Base-by-base conservation (phyloP, 2,888 invertebrate species). In the Apodemia mormo region DNA sequence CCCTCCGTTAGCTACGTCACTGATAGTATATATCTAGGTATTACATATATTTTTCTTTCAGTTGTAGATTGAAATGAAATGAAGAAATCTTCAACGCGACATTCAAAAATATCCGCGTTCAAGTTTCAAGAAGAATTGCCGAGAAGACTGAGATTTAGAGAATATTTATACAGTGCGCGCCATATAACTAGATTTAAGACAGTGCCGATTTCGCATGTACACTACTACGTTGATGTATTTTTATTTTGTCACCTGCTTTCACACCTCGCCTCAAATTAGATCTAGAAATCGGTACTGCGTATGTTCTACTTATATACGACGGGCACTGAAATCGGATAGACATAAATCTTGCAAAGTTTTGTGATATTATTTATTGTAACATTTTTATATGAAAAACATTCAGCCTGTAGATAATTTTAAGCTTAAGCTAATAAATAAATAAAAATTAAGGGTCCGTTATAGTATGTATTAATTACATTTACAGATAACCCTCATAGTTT, bases 341-440 rank as follows among this genome's bases (percentile, higher is more conserved):
- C 73, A 73, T 68, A 68, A 69, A 74, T 76, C 79, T 78, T 79
- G 77, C 76, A 70, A 71, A 68, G 64, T 73, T 22, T 67, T 73
- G 71, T 70, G 67, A 66, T 43, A 71, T 58, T 54, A 58, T 40
- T 58, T 40, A 54, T 58, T 56, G 37, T 67, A 56, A 37, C 40
- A 7, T 22, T 67, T 54, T 22, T 54, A 37, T 56, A 33, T 33
- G 10, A 67, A 64, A 37, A 49, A 12, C 4, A 49, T 14, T 14
- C 49, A 49, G 43, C 12, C 14, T 49, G 49, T 49, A 49, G 49
- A 49, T 49, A 49, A 49, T 14, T 9, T 45, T 45, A 45, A 3
- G 45, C 45, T 9, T 45, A 45, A 45, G 10, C 9, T 45, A 45
- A 10, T 10, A 10, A 45, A 45, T 45, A 45, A 10, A 45, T 45